Evolutionary conservation across 1,140 invertebrate genomes (phyloP), one percentile per base, ranked within the genome.

Genomic region (Episyrphus balteatus): DNA sequence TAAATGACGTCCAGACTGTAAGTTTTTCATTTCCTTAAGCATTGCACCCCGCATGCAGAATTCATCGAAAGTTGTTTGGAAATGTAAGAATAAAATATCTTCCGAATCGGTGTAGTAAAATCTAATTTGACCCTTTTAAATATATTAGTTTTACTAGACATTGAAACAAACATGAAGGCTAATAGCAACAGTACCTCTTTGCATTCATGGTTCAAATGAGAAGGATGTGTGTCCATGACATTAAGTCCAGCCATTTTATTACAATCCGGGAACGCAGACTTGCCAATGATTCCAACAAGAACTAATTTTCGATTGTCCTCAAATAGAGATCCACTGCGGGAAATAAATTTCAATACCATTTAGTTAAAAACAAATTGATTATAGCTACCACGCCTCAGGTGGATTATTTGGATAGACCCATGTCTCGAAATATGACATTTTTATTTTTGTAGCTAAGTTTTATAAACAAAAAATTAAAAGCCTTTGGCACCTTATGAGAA

Each of bases 1-100:
- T 36, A 86, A 64, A 64, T 84, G 82, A 61, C 82, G 78, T 70
- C 81, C 68, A 46, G 61, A 69, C 11, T 72, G 65, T n/a, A 59
- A 59, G 5, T 74, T 71, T 48, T 72, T 66, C 10, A 56, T 34
- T 2, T 53, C 48, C 11, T 17, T 50, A 6, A 55, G 44, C 21
- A 63, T 14, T 44, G 58, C 44, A 43, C 59, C 42, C 15, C 48
- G 37, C 42, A 58, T 49, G 6, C 66, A 50, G 0, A 40, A 45
- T 19, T 54, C 49, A 38, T 68, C 66, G 40, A 52, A 60, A 6
- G 56, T 57, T 1, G 61, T 65, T 40, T 68, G 60, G 42, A 68
- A 68, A 43, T 68, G 62, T 1, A 68, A 42, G 32, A 57, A 44
- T 10, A 68, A 42, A 36, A 54, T 49, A 7, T 46, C 49, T 21